A percentile compares a stretch with the other conserved stretches of the same genome.
phyloP scores from a whole-genome alignment of 2,797 vertebrate species.

The Enteromius unitaeniatus region DNA sequence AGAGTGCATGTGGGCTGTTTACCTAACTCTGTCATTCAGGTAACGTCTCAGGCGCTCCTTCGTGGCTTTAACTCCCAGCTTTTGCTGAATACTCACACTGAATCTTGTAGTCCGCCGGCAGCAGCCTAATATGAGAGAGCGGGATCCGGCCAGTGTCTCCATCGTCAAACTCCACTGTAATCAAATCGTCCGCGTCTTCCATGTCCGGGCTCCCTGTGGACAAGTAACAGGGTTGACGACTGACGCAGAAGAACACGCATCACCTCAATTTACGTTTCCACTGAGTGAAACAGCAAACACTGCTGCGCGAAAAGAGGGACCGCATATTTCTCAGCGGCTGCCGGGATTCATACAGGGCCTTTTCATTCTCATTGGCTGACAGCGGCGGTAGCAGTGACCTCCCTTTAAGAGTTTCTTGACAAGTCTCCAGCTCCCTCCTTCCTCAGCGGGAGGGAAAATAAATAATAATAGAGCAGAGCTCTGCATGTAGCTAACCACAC shows the following conservation, averaged over 20 bases:
- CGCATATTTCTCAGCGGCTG: slow-evolving; percentile 44
- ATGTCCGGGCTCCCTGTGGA: slow-evolving; percentile 86
- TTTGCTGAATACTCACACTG: slow-evolving; percentile 86
- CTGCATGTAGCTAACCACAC: slow-evolving; percentile 59
- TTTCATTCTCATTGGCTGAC: slow-evolving; percentile 56
- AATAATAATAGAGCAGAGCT: slow-evolving; percentile 60
- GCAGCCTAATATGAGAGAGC: slow-evolving; percentile 93
- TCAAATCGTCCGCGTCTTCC: slow-evolving; percentile 92
- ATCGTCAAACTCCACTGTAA: slow-evolving; percentile 98
- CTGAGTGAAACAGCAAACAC: slow-evolving; percentile 41
- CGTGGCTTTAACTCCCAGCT: not conserved
- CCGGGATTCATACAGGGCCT: slow-evolving; percentile 48
- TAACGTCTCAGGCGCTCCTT: slow-evolving; percentile 17
- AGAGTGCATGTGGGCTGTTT: slow-evolving; percentile 31
- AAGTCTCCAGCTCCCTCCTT: slow-evolving; percentile 60
- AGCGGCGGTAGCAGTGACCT: slow-evolving; percentile 51
- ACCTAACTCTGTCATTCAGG: slow-evolving; percentile 46
- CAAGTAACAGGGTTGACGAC: slow-evolving; percentile 39
- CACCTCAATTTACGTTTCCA: slow-evolving; percentile 46
- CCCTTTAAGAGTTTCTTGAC: slow-evolving; percentile 64
- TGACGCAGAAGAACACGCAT: slow-evolving; percentile 24
- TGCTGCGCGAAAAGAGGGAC: slow-evolving; percentile 26
- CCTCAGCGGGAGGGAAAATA: slow-evolving; percentile 59
- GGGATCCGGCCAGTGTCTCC: slow-evolving; percentile 97
- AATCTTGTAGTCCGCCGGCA: slow-evolving; percentile 98